Conservation (phyloP, 2,797 vertebrate genomes). For the Falco rusticolus region DNA sequence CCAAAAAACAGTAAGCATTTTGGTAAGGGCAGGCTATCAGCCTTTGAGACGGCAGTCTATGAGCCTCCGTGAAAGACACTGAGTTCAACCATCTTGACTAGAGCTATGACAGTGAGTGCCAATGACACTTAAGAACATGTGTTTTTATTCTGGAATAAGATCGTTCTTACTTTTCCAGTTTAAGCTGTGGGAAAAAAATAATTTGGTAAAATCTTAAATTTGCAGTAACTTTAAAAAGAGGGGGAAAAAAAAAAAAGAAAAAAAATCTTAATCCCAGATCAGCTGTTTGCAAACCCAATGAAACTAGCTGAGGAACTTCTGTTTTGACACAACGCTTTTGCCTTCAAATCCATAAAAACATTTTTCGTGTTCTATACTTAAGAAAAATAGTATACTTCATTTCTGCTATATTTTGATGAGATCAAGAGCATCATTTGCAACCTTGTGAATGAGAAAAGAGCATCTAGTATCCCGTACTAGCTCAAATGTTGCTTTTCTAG, state of each 20-base stretch:
- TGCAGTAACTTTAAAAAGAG: neutral
- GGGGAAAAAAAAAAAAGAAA: neutral
- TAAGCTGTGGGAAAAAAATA: neutral
- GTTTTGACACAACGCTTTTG: neutral
- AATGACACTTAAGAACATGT: neutral
- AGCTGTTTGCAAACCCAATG: neutral
- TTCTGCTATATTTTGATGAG: neutral
- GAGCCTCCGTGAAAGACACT: neutral
- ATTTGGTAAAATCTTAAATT: neutral
- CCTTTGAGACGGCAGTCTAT: neutral
- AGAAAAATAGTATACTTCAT: neutral
- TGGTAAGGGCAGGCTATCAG: neutral
- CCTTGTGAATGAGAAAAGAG: neutral
- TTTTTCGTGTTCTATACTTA: neutral
- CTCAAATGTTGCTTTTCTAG: neutral
- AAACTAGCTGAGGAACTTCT: neutral
- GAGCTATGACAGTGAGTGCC: neutral
- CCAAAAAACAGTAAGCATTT: neutral
- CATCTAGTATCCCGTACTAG: neutral
- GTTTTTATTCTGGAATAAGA: neutral
- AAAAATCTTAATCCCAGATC: neutral
- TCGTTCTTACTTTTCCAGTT: neutral
- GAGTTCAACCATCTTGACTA: neutral
- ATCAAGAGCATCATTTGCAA: neutral
- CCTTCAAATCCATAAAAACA: neutral